These are phyloP conservation scores for Festucalex cinctus DNA, from an alignment of 2,113 vertebrate species.

Conservation along the genomic window DNA sequence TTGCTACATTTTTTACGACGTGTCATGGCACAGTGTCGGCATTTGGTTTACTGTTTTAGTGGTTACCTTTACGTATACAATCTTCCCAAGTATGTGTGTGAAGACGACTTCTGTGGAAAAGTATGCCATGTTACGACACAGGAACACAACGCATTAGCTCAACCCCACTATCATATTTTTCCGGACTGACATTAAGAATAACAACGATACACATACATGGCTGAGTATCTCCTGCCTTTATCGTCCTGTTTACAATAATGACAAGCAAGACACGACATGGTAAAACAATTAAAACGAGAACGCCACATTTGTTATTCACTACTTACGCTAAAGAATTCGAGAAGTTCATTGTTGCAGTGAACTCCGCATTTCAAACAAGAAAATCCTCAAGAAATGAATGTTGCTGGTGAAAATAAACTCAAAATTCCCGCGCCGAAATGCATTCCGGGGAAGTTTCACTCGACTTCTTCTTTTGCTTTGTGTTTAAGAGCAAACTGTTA, in stretches of 20 bases:
- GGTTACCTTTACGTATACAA: neutral
- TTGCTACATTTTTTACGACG: no score
- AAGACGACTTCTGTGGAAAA: neutral
- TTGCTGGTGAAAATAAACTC: neutral
- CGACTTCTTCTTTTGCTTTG: neutral
- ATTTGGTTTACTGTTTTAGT: neutral
- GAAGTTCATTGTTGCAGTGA: no score
- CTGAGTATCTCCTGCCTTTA: neutral
- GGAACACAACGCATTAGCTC: neutral
- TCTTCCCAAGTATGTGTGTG: neutral
- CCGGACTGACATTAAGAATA: neutral
- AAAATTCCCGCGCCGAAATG: slow-evolving; percentile 36
- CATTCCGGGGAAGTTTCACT: slow-evolving; percentile 26
- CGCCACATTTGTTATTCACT: no score
- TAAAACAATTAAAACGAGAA: neutral
- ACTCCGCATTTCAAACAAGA: neutral
- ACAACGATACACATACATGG: no score
- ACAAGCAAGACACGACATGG: neutral
- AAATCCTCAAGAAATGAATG: neutral
- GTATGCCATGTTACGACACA: neutral
- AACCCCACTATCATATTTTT: neutral
- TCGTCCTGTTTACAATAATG: neutral
- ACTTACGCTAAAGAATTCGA: neutral
- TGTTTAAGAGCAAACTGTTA: neutral
- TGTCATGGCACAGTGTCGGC: no score